Conservation (phyloP, 2,888 invertebrate species). For the Pegoplata infirma region DNA sequence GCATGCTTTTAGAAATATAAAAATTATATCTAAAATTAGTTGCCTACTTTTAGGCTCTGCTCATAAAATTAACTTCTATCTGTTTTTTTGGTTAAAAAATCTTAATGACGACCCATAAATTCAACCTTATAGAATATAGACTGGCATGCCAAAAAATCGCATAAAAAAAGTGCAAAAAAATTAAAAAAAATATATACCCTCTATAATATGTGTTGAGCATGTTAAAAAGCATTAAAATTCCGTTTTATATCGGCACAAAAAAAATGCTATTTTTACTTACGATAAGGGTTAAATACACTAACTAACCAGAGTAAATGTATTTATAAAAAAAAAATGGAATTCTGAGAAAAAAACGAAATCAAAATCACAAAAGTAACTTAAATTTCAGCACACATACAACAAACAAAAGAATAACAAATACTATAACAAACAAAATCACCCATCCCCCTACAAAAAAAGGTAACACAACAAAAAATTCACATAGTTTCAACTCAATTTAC, state of each 20-base stretch:
- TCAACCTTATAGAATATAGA: background rate
- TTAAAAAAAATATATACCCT: slow-evolving; percentile 5
- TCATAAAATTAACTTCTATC: background rate
- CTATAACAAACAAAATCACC: background rate
- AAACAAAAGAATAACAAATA: background rate
- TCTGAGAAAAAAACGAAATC: background rate
- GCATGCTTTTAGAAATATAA: background rate
- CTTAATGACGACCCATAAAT: slow-evolving; percentile 35
- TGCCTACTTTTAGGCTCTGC: background rate
- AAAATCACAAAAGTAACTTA: slow-evolving; percentile 25
- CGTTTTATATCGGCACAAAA: slow-evolving; percentile 16
- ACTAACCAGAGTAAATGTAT: background rate
- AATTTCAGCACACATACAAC: slow-evolving; percentile 17
- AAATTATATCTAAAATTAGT: background rate
- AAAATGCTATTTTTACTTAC: background rate
- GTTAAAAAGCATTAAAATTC: slow-evolving; percentile 35
- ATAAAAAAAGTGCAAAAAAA: background rate
- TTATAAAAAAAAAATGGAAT: background rate
- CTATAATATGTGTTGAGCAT: slow-evolving; percentile 32
- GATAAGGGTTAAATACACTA: slow-evolving; percentile 6
- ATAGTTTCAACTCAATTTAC: slow-evolving; percentile 48
- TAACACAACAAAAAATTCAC: slow-evolving; percentile 22
- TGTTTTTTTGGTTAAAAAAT: slow-evolving; percentile 3
- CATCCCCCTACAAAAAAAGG: no score
- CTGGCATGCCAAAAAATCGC: background rate